A percentile compares a stretch with the other conserved stretches of the same genome.
These are phyloP conservation scores for Lontra canadensis DNA, from an alignment of 2,113 vertebrate genomes.

Conservation along the genomic window DNA sequence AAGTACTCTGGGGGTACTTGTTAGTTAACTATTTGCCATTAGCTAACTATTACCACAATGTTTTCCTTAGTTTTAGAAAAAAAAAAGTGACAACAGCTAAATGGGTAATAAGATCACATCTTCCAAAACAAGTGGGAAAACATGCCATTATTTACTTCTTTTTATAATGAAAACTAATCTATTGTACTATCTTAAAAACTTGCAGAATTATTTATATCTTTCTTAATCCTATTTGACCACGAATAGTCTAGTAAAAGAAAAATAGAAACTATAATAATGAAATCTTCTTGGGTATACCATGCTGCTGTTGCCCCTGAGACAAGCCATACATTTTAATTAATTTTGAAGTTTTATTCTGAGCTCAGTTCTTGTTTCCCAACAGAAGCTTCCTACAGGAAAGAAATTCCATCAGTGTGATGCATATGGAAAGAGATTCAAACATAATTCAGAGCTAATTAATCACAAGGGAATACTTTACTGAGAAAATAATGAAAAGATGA, in stretches of 20 bases:
- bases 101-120: background rate
- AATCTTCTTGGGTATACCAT: background rate
- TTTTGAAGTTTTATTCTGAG: conserved; percentile 35
- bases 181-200: background rate
- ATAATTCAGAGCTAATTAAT: conserved; percentile 63
- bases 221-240: conserved; percentile 18
- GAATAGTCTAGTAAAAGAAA: background rate
- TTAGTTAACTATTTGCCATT: background rate
- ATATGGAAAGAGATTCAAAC: conserved; percentile 41
- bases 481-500: conserved; percentile 16
- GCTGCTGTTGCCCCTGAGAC: background rate
- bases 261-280: conserved; percentile 6
- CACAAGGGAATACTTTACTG: conserved; percentile 24
- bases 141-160: background rate
- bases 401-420: background rate
- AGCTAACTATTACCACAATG: background rate
- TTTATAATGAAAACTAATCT: background rate
- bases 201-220: background rate
- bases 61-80: conserved; percentile 49
- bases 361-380: conserved; percentile 12
- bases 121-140: background rate
- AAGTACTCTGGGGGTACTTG: background rate
- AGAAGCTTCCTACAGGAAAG: conserved; percentile 35
- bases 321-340: conserved; percentile 48
- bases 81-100: background rate